Evolutionary conservation across 2,113 vertebrate species (phyloP), one percentile per base, ranked within the genome.

Genomic region (Aptenodytes patagonicus): DNA sequence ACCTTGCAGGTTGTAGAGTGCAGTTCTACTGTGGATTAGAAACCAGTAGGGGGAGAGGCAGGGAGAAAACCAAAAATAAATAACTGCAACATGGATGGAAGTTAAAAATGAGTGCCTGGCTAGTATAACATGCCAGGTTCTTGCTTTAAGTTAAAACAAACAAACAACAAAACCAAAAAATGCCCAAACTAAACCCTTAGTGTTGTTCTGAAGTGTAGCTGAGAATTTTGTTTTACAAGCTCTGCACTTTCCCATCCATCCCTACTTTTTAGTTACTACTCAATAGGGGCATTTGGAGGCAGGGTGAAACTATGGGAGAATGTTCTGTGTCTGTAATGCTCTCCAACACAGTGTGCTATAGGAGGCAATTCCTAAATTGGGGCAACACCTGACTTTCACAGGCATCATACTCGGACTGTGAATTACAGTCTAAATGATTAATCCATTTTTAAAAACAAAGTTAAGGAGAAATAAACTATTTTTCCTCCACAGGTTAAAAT

Each of bases 31-130:
- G 9, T 58, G 51, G 17, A 32, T 52, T 77, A 77, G 64, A 95
- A 95, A 49, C 4, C 13, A 44, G 3, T n/a, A 7, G 0, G 8
- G 22, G 9, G 5, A 52, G 9, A 21, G 15, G 3, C 1, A 1
- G 24, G 17, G 7, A 62, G 22, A 52, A 54, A 26, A 65, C 15
- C 20, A 49, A 82, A 54, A 72, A 38, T 34, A 34, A 78, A 54
- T 34, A 61, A 55, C 31, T 52, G 22, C 24, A 51, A 25, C 36
- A 25, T 13, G 21, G 9, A 21, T 61, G 25, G 24, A 86, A 62
- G 40, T 62, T 77, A 64, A 58, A 75, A 84, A n/a, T 40, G 3
- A 54, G 5, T 78, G 28, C 32, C 14, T 32, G 13, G 28, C 3
- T 68, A 24, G 10, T 40, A 57, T 62, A 44, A 55, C 18, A 72